A percentile compares a stretch with the other conserved stretches of the same genome.
phyloP scores from a whole-genome alignment of 2,888 invertebrate species.

The Eugnorisma glareosa region DNA sequence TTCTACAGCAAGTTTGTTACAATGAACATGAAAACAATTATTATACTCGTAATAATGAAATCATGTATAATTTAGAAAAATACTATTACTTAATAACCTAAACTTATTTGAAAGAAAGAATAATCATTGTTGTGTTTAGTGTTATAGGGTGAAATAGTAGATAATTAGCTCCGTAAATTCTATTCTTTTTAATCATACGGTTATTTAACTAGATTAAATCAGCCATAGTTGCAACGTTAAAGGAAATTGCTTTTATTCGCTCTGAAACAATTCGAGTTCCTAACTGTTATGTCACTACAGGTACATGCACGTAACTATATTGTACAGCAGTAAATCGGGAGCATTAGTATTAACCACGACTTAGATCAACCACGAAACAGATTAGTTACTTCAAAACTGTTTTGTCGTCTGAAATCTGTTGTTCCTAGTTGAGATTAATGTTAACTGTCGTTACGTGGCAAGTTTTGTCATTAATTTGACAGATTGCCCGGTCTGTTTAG shows the following conservation, averaged over 20 bases:
- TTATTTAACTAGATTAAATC: slow-evolving; percentile 50
- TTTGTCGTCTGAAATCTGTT: background rate
- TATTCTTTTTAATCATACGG: slow-evolving; percentile 24
- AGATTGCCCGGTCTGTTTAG: background rate
- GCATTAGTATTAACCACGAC: background rate
- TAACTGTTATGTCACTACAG: background rate
- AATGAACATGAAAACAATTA: background rate
- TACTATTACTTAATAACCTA: too few species aligned
- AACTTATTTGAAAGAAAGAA: too few species aligned
- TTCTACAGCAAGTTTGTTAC: background rate
- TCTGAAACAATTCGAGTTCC: background rate
- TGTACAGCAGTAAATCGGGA: background rate
- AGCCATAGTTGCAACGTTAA: slow-evolving; percentile 33
- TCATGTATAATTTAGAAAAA: background rate
- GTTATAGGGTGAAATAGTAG: slow-evolving; percentile 9
- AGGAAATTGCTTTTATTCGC: slow-evolving; percentile 23
- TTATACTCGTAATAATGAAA: too few species aligned
- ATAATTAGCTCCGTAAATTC: background rate
- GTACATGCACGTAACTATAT: background rate
- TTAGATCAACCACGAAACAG: background rate
- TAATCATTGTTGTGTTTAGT: background rate
- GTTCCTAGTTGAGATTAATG: background rate
- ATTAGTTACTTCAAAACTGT: background rate
- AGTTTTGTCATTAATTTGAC: background rate
- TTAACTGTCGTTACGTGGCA: background rate